phyloP scores from a whole-genome alignment of 2,113 vertebrate species.

The Chiloscyllium plagiosum region DNA sequence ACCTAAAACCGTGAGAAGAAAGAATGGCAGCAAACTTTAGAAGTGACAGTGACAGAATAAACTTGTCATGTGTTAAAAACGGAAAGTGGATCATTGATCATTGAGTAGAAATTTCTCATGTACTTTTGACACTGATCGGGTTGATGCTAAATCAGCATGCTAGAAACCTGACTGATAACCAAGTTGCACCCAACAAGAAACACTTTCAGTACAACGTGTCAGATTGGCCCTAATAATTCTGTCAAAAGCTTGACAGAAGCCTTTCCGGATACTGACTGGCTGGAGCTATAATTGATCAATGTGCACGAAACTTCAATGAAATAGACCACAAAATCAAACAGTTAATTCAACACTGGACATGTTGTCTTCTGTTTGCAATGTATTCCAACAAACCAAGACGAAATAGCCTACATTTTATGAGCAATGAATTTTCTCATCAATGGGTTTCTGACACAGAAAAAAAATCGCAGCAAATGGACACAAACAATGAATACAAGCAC shows the following conservation, averaged over 20 bases:
- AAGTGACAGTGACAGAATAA: too few species aligned
- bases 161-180: not conserved
- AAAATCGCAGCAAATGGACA: not conserved
- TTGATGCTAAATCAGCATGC: not conserved
- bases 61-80: not conserved
- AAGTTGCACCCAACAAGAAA: not conserved
- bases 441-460: not conserved
- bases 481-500: not conserved
- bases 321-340: not conserved
- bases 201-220: not conserved
- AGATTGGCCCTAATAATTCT: not conserved
- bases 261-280: not conserved
- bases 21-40: not conserved
- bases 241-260: not conserved
- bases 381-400: not conserved
- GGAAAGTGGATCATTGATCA: not conserved
- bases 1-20: not conserved
- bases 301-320: not conserved
- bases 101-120: not conserved
- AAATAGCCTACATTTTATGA: not conserved
- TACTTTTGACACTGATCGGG: not conserved
- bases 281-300: not conserved
- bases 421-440: not conserved
- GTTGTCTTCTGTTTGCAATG: not conserved
- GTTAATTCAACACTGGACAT: not conserved